phyloP scores from a whole-genome alignment of 2,113 vertebrate genomes.

The Upupa epops region DNA sequence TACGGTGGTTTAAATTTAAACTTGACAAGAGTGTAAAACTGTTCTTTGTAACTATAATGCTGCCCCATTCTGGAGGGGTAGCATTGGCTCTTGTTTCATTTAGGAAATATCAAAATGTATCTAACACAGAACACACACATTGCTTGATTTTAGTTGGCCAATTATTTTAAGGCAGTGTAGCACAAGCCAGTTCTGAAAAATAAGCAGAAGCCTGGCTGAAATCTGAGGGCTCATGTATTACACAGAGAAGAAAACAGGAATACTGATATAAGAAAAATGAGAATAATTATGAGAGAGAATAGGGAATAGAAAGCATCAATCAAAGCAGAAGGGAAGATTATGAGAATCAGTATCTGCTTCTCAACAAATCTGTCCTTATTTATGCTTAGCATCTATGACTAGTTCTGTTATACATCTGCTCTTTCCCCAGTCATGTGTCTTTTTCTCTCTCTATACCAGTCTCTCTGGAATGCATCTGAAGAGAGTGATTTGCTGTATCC shows the following conservation, averaged over 20 bases:
- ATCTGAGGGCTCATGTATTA: not conserved
- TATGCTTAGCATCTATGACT: not conserved
- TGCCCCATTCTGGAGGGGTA: not conserved
- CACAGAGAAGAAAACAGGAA: not conserved
- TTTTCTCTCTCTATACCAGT: not conserved
- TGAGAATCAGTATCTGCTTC: constrained; percentile 10
- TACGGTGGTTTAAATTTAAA: not conserved
- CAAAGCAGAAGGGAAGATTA: not conserved
- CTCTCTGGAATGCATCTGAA: not conserved
- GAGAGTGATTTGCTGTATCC: not conserved
- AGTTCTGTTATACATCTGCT: not conserved
- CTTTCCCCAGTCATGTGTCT: not conserved
- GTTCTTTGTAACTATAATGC: not conserved
- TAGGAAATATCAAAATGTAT: constrained; percentile 38
- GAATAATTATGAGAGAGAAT: not conserved
- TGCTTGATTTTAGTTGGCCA: not conserved
- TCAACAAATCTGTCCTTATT: constrained; percentile 1
- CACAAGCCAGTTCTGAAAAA: not conserved
- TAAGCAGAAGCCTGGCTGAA: not conserved
- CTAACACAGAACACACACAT: not conserved
- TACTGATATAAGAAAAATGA: not conserved
- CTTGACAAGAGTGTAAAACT: not conserved
- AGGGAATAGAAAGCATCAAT: not conserved
- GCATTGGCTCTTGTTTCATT: not conserved
- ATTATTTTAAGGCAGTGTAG: not conserved